Evolutionary conservation across 35 echinoderm and acorn worm species (phyloP).

Genomic region (Ophiothrix spiculata): DNA sequence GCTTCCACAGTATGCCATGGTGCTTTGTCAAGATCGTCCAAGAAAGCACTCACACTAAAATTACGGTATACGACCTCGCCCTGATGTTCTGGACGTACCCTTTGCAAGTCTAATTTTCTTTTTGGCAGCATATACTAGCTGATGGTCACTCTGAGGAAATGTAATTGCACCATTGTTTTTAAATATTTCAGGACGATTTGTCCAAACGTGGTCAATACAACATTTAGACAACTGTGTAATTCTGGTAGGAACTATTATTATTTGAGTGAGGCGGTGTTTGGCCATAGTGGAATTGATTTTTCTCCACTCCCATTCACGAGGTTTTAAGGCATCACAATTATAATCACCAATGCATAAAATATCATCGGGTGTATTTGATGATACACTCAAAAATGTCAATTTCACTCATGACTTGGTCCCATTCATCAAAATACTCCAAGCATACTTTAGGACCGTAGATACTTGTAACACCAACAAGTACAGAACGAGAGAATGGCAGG

Average conservation of each 20-base stretch:
- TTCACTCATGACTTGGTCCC: not conserved
- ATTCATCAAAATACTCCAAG: not conserved
- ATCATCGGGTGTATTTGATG: constrained; percentile 1
- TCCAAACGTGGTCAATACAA: not conserved
- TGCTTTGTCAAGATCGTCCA: not conserved
- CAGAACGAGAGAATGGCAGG: not conserved
- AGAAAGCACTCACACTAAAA: not conserved
- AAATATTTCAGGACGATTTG: not conserved
- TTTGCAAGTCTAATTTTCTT: not conserved
- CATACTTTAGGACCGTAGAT: constrained; percentile 11
- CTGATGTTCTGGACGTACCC: not conserved
- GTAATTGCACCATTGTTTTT: not conserved
- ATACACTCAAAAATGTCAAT: not conserved
- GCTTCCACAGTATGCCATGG: not conserved
- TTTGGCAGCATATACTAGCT: not conserved
- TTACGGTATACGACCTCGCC: not conserved
- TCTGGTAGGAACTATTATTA: not conserved
- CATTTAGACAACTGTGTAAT: not conserved
- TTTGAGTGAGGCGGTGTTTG: not conserved
- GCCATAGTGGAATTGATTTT: not conserved
- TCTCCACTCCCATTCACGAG: not conserved
- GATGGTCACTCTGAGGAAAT: not conserved
- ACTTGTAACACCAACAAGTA: not conserved
- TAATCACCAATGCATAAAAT: constrained; percentile 12
- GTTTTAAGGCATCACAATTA: constrained; percentile 6